Evolutionary conservation across 2,888 invertebrate species (phyloP), one percentile per base, ranked within the genome.

Genomic region (Anaspis maculata): DNA sequence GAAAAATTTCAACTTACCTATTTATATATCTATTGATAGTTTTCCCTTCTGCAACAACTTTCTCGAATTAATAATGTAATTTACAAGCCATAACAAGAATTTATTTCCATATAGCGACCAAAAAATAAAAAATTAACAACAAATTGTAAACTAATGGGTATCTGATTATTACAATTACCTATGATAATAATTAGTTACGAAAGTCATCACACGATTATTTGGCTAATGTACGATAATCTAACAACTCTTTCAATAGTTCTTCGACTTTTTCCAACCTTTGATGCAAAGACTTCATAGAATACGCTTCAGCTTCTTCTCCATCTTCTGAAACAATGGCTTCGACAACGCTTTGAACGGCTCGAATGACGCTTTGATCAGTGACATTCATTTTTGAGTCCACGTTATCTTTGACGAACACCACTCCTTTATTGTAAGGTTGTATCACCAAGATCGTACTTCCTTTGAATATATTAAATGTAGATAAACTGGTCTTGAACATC

Each of bases 361-460:
- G 13, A 6, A 33, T 29, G 11, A 37, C 25, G 6, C 13, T n/a
- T 19, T 24, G 22, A 23, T 37, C 37, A 1, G 15, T 21, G 10
- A 37, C 33, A 26, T 33, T 33, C 16, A 25, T 22, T 24, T 30
- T 37, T 4, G 25, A 14, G n/a, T 33, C 12, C n/a, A 19, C 14
- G 27, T 30, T 27, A 14, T 34, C 31, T 13, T 31, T n/a, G 2
- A 27, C 19, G 14, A 19, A 38, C 16, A 34, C 34, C 13, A 33
- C 33, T 13, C 38, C 38, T 19, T 22, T 12, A 27, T 38, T 34
- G 15, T 34, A 38, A 3, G 38, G 38, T 13, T 38, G 34, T 10
- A 38, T 31, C 10, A 30, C 27, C 10, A 38, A 27, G 14, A 38
- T 11, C 3, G 19, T 15, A 3, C 30, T 25, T 6, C 22, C 22